Evolutionary conservation across 2,888 invertebrate species (phyloP).

Genomic region (Parnassius mnemosyne): DNA sequence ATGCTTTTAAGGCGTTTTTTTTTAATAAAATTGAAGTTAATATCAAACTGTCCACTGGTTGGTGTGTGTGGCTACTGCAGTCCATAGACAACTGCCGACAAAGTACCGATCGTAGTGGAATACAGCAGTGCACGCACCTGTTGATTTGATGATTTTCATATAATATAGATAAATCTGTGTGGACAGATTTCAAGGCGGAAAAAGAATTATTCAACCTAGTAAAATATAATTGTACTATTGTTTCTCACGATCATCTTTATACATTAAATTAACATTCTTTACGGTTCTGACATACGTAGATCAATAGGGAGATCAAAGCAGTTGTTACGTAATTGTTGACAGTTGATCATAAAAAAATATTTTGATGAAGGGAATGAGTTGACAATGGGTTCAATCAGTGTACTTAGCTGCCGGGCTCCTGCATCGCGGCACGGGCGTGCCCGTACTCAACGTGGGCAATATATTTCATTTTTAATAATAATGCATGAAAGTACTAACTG

Average conservation of each 20-base stretch:
- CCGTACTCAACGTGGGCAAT: constrained; percentile 36
- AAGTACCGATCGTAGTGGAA: too few relatives aligned
- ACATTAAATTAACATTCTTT: neutral
- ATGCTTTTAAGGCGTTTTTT: too few relatives aligned
- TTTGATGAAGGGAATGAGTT: constrained; percentile 25
- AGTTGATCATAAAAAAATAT: constrained; percentile 20
- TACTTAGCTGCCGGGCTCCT: constrained; percentile 59
- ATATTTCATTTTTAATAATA: constrained; percentile 45
- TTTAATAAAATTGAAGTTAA: too few relatives aligned
- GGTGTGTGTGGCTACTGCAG: too few relatives aligned
- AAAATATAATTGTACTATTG: too few relatives aligned
- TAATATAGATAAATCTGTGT: too few relatives aligned
- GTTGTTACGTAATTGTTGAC: constrained; percentile 14
- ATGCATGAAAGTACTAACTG: constrained; percentile 57
- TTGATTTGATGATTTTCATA: too few relatives aligned
- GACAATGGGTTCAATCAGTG: constrained; percentile 65
- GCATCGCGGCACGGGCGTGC: constrained; percentile 26
- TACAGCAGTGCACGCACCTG: too few relatives aligned
- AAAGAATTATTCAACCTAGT: too few relatives aligned
- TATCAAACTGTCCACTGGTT: too few relatives aligned
- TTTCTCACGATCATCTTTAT: constrained; percentile 7
- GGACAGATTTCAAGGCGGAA: too few relatives aligned
- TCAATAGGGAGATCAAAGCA: constrained; percentile 18
- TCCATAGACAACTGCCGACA: too few relatives aligned
- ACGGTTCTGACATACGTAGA: constrained; percentile 5